phyloP scores from a whole-genome alignment of 1,140 invertebrate genomes.

The Apocrypta bakeri region DNA sequence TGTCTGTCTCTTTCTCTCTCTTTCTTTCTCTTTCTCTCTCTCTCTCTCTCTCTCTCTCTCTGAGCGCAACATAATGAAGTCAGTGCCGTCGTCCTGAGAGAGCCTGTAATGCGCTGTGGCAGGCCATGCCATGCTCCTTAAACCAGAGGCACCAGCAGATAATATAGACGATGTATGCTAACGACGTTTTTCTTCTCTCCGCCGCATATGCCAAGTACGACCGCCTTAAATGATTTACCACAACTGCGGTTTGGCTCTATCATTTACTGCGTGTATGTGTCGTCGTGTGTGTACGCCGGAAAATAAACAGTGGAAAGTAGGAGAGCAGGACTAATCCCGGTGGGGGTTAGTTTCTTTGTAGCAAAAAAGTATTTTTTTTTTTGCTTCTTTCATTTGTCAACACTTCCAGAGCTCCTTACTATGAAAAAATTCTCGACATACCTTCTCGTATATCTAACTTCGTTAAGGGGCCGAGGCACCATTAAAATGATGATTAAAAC shows the following conservation, averaged over 20 bases:
- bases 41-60: neutral
- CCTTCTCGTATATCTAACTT: neutral
- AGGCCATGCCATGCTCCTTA: too few species aligned
- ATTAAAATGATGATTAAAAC: too few species aligned
- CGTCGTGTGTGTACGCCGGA: neutral
- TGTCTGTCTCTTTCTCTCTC: too few species aligned
- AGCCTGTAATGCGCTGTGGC: neutral
- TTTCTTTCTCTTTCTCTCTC: slow-evolving; percentile 22
- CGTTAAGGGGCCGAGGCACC: too few species aligned
- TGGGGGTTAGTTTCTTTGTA: neutral
- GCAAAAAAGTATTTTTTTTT: neutral
- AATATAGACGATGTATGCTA: neutral
- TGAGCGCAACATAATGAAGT: slow-evolving; percentile 67
- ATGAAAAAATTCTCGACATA: neutral
- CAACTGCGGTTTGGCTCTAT: neutral
- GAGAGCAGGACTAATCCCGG: neutral
- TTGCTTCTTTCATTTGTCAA: neutral
- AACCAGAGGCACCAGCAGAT: neutral
- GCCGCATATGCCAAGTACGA: neutral
- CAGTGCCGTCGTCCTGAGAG: slow-evolving; percentile 63
- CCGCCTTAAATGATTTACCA: neutral
- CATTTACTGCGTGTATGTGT: too few species aligned
- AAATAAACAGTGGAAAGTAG: neutral
- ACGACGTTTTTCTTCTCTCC: neutral
- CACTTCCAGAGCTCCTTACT: neutral